Evolutionary conservation across 2,113 vertebrate genomes (phyloP).

Genomic region (Scomber scombrus): DNA sequence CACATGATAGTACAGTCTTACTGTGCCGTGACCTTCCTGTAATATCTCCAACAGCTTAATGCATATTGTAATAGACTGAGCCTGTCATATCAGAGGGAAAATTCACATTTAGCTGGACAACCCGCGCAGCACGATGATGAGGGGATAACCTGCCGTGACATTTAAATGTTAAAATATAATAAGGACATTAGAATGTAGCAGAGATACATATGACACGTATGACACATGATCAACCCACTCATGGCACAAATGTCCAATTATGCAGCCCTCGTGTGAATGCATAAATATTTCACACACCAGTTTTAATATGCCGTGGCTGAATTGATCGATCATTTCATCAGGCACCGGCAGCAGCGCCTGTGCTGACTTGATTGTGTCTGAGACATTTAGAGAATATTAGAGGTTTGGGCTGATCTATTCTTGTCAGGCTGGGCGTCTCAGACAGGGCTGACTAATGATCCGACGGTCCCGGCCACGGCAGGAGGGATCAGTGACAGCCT

Average conservation of each 20-base stretch:
- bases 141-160: conserved; percentile 24
- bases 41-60: conserved; percentile 1
- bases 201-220: neutral
- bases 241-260: conserved; percentile 9
- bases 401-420: conserved; percentile 68
- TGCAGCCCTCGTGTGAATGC: neutral
- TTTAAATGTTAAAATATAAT: conserved; percentile 34
- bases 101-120: neutral
- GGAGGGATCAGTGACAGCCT: conserved; percentile 69
- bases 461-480: conserved; percentile 40
- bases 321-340: conserved; percentile 27
- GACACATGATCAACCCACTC: conserved; percentile 26
- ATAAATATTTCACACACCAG: conserved; percentile 28
- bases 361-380: conserved; percentile 6
- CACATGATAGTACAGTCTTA: neutral
- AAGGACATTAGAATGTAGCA: neutral
- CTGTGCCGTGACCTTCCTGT: conserved; percentile 9
- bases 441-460: conserved; percentile 71
- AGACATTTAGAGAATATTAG: conserved; percentile 67
- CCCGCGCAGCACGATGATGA: conserved; percentile 2
- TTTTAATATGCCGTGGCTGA: neutral
- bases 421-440: conserved; percentile 54
- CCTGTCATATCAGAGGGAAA: neutral
- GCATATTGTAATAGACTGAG: neutral
- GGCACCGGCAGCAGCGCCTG: neutral